A percentile compares a stretch with the other conserved stretches of the same genome.
These are phyloP conservation scores for Sander vitreus DNA, from an alignment of 2,113 vertebrate genomes.

Conservation along the genomic window DNA sequence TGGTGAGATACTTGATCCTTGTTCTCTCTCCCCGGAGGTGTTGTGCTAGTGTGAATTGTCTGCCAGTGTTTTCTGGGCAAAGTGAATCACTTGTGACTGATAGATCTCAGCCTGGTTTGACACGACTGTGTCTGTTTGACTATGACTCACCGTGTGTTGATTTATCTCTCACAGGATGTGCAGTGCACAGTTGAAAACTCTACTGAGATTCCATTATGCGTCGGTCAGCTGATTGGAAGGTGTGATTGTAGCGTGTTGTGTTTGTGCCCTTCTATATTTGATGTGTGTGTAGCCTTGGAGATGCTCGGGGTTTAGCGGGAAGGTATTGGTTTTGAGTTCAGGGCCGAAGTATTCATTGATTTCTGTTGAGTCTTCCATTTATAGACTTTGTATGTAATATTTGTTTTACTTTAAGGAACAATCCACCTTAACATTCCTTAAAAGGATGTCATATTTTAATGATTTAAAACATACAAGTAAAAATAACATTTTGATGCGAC, in stretches of 20 bases:
- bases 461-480: background rate
- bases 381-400: background rate
- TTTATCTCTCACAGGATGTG: slow-evolving; percentile 44
- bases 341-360: slow-evolving; percentile 15
- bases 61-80: slow-evolving; percentile 40
- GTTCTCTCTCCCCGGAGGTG: slow-evolving; percentile 32
- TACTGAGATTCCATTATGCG: slow-evolving; percentile 31
- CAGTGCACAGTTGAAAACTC: slow-evolving; percentile 17
- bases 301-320: background rate
- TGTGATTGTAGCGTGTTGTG: slow-evolving; percentile 18
- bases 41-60: slow-evolving; percentile 45
- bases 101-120: slow-evolving; percentile 57
- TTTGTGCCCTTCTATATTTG: slow-evolving; percentile 27
- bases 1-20: background rate
- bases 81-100: slow-evolving; percentile 70
- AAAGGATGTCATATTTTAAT: background rate
- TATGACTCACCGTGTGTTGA: slow-evolving; percentile 58
- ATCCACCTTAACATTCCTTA: too few relatives aligned
- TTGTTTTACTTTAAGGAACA: background rate
- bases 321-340: slow-evolving; percentile 28
- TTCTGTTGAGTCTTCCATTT: slow-evolving; percentile 1
- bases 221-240: slow-evolving; percentile 44
- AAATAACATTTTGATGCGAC: background rate
- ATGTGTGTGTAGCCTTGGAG: slow-evolving; percentile 26
- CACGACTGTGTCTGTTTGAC: slow-evolving; percentile 51